Evolutionary conservation across 2,113 vertebrate genomes (phyloP).

Genomic region (Aegypius monachus): DNA sequence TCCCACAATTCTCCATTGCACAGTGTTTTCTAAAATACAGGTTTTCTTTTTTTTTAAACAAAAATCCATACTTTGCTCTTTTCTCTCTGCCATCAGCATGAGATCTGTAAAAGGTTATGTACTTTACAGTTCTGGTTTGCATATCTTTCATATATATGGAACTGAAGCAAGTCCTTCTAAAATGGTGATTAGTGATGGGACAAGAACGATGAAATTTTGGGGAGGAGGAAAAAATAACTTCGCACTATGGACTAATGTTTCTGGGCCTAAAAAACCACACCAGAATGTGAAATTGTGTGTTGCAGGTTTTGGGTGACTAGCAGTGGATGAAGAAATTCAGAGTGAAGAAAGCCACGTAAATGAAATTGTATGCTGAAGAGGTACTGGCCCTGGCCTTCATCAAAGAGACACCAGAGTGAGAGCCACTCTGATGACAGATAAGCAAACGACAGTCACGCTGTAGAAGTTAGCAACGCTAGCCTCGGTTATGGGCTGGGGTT

Average conservation of each 20-base stretch:
- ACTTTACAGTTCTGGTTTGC: background rate
- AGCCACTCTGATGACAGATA: conserved; percentile 33
- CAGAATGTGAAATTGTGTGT: background rate
- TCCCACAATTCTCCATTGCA: background rate
- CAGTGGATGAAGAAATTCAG: conserved; percentile 14
- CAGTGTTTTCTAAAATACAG: background rate
- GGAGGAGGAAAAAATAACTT: background rate
- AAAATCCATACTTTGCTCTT: background rate
- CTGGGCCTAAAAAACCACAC: background rate
- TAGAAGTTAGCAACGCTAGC: background rate
- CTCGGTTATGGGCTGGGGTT: no score
- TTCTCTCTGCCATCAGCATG: background rate
- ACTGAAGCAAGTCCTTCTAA: background rate
- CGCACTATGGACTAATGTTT: background rate
- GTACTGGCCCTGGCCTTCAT: background rate
- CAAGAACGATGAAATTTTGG: background rate
- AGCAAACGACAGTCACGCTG: background rate
- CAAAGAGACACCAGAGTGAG: conserved; percentile 9
- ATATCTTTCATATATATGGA: background rate
- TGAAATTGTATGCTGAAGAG: background rate
- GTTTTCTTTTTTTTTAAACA: background rate
- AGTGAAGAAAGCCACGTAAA: conserved; percentile 23
- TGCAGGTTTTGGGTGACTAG: background rate
- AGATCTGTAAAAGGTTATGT: background rate
- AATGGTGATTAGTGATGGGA: background rate